Evolutionary conservation across 64 coral and sea anemone species (phyloP).

Genomic region (Porites lutea): DNA sequence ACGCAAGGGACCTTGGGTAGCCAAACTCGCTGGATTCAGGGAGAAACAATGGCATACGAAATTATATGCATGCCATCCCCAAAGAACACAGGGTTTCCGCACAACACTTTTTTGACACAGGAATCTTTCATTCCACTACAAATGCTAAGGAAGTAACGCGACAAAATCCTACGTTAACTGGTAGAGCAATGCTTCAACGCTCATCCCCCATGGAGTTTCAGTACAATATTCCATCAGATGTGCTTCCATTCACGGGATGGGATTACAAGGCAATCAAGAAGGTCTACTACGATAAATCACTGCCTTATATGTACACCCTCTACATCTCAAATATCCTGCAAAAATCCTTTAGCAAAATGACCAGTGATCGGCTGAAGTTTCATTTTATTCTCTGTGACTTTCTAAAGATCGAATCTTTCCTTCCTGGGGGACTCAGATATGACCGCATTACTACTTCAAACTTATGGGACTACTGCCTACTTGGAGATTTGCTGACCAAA

Average conservation of each 20-base stretch:
- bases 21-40: background rate
- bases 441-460: constrained; percentile 57
- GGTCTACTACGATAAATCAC: background rate
- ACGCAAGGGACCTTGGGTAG: background rate
- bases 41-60: background rate
- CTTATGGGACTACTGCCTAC: constrained; percentile 41
- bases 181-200: background rate
- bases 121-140: background rate
- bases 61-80: constrained; percentile 31
- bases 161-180: constrained; percentile 50
- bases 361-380: background rate
- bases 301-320: constrained; percentile 35
- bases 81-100: constrained; percentile 19
- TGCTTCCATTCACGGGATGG: constrained; percentile 54
- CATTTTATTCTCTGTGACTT: constrained; percentile 35
- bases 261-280: constrained; percentile 22
- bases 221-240: constrained; percentile 23
- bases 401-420: constrained; percentile 7
- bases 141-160: background rate
- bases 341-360: constrained; percentile 9
- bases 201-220: background rate
- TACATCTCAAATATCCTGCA: constrained; percentile 26
- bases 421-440: constrained; percentile 8
- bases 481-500: background rate
- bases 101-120: constrained; percentile 26